Evolutionary conservation across 2,113 vertebrate species (phyloP).

Genomic region (Opisthocomus hoazin): DNA sequence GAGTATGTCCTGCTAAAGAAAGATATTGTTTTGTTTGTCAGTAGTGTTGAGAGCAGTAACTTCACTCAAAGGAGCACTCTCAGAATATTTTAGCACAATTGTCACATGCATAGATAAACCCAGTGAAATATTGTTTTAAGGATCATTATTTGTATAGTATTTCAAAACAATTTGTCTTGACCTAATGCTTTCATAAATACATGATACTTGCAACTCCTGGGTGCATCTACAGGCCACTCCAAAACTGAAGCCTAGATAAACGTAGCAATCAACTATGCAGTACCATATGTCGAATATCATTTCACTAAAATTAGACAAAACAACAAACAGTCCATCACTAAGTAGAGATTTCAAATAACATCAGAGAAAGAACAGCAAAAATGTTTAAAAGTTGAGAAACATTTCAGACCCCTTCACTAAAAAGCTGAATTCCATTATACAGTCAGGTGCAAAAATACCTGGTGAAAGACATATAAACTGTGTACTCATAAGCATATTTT

Average conservation of each 20-base stretch:
- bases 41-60: conserved; percentile 34
- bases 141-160: conserved; percentile 33
- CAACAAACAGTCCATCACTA: neutral
- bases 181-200: neutral
- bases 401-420: neutral
- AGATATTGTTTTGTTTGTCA: conserved; percentile 62
- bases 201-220: neutral
- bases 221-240: neutral
- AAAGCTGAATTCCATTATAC: neutral
- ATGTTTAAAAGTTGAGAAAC: neutral
- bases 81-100: conserved; percentile 44
- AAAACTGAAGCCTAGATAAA: neutral
- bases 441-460: neutral
- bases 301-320: neutral
- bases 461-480: neutral
- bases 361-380: neutral
- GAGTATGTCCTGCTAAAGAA: conserved; percentile 41
- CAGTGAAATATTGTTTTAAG: conserved; percentile 12
- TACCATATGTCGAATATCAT: neutral
- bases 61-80: conserved; percentile 41
- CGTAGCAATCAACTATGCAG: neutral
- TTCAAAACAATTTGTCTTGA: conserved; percentile 38
- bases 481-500: neutral
- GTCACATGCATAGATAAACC: conserved; percentile 44
- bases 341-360: neutral